Evolutionary conservation across 2,113 vertebrate species (phyloP).

Genomic region (Brachyhypopomus occidentalis): DNA sequence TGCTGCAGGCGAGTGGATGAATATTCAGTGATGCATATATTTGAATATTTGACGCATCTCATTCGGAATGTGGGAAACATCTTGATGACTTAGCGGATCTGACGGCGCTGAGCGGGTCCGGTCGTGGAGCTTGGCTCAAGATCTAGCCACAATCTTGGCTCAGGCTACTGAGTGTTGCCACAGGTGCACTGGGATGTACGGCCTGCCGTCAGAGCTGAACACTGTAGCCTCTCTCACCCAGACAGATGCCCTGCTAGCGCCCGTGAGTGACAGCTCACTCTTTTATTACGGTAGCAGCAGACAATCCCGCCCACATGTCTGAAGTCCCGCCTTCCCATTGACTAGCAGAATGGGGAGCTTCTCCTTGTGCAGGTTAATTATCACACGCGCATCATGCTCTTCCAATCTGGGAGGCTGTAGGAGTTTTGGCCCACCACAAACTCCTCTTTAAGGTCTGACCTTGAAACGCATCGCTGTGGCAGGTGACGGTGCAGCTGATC

Average conservation of each 20-base stretch:
- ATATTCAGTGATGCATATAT: not conserved
- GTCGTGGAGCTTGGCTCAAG: constrained; percentile 11
- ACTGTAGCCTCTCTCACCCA: not conserved
- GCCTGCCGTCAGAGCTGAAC: constrained; percentile 1
- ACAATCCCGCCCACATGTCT: not conserved
- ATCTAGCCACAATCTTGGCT: constrained; percentile 22
- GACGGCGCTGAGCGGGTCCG: constrained; percentile 27
- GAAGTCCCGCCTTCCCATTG: not conserved
- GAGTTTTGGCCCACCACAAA: not conserved
- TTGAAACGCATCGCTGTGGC: not conserved
- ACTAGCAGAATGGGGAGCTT: constrained; percentile 1
- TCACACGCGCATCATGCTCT: not conserved
- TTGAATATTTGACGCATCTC: constrained; percentile 28
- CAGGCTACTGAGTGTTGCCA: constrained; percentile 35
- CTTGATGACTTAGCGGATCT: constrained; percentile 26
- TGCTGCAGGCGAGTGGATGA: not conserved
- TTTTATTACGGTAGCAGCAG: constrained; percentile 73
- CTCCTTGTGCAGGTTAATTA: constrained; percentile 48
- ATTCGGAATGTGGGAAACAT: constrained; percentile 36
- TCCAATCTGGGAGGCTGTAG: not conserved
- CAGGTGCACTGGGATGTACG: constrained; percentile 41
- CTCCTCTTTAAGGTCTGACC: not conserved
- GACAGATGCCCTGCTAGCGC: not conserved
- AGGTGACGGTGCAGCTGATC: not conserved
- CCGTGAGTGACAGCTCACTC: constrained; percentile 75